phyloP scores from a whole-genome alignment of 2,797 vertebrate genomes.

The Nyctibius grandis region DNA sequence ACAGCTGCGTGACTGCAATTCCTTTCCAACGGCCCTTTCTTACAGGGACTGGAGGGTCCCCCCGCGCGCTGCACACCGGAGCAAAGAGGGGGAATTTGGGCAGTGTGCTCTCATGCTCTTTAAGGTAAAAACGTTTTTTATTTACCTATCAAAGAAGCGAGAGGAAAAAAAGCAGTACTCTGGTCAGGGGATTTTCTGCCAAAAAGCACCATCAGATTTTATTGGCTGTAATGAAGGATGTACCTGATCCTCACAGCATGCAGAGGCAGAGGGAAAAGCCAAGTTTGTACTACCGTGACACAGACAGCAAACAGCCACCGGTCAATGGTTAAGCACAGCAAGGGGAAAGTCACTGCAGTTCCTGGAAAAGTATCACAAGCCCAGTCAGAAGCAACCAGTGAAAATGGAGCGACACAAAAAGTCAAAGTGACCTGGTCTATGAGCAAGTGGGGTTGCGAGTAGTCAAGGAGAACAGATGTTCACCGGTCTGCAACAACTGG shows the following conservation, averaged over 20 bases:
- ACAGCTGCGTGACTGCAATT: background rate
- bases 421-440: background rate
- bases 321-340: background rate
- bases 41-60: background rate
- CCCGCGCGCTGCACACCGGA: fast-evolving
- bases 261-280: background rate
- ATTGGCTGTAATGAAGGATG: background rate
- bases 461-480: background rate
- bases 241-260: background rate
- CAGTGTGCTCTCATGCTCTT: background rate
- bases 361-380: background rate
- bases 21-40: background rate
- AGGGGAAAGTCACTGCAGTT: background rate
- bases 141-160: background rate
- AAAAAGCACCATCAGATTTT: background rate
- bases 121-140: background rate
- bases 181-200: background rate
- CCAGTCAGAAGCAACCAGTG: background rate
- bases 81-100: background rate
- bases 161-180: background rate
- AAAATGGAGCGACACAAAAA: background rate
- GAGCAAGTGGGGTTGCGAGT: background rate
- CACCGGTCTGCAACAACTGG: background rate
- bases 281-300: background rate
- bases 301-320: background rate